These are phyloP conservation scores for Tautogolabrus adspersus DNA, from an alignment of 2,113 vertebrate species.

Conservation along the genomic window DNA sequence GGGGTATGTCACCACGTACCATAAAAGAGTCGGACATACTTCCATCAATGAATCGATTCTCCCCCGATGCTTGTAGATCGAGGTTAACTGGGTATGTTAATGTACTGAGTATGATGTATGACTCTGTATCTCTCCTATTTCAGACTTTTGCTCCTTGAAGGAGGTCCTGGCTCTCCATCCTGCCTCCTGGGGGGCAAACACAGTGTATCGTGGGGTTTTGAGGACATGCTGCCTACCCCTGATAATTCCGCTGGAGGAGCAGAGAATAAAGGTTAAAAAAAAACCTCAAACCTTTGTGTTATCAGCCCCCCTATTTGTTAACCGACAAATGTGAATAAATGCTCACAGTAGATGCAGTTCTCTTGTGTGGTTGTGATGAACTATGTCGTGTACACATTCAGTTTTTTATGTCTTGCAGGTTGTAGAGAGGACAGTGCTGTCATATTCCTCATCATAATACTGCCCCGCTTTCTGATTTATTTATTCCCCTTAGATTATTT, in stretches of 20 bases:
- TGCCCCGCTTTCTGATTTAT: slow-evolving; percentile 24
- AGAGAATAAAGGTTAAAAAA: slow-evolving; percentile 93
- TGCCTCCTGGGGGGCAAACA: slow-evolving; percentile 97
- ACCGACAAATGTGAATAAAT: neutral
- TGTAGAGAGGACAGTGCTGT: neutral
- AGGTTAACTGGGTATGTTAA: too few species aligned
- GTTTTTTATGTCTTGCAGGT: neutral
- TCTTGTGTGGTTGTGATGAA: neutral
- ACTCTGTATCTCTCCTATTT: slow-evolving; percentile 33
- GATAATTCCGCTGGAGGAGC: slow-evolving; percentile 90
- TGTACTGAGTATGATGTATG: neutral
- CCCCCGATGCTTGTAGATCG: too few species aligned
- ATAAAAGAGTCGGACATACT: too few species aligned
- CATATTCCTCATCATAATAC: neutral
- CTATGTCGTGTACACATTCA: neutral
- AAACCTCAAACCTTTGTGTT: neutral
- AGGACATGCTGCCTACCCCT: slow-evolving; percentile 96
- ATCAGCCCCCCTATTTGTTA: neutral
- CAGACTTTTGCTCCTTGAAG: slow-evolving; percentile 96
- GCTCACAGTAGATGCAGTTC: neutral
- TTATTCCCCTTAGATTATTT: slow-evolving; percentile 42
- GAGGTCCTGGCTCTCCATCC: slow-evolving; percentile 96
- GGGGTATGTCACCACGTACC: too few species aligned
- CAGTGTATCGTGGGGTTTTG: slow-evolving; percentile 98
- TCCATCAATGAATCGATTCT: too few species aligned